Base-by-base conservation (phyloP, 2,888 invertebrate genomes). In the Sclerodermus sp. region DNA sequence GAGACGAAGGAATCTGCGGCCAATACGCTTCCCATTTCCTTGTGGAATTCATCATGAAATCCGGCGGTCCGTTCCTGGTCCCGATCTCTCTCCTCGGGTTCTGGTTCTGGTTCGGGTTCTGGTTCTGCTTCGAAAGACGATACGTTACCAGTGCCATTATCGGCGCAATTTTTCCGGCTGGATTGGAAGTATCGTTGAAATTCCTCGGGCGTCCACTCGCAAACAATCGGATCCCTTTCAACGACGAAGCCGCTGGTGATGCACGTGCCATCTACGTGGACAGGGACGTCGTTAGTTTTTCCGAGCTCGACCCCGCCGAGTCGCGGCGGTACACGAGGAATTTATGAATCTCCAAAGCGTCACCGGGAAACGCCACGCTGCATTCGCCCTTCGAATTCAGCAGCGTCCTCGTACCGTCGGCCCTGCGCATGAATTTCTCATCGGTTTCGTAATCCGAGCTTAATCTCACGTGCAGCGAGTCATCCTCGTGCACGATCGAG, bases 141-240 rank as follows among this genome's bases (percentile, higher is more conserved):
- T 14, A 40, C 15, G n/a, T 37, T 15, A 6, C 16, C 44, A 16
- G 37, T 42, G 45, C 43, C 37, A 47, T 50, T 51, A 45, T 41
- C 31, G 37, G 32, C 13, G 18, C 48, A 49, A 42, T 48, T 45
- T 15, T 23, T 23, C 23, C 40, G 12, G 1, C 15, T 34, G 18
- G 46, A 15, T 14, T 10, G 31, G 18, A 70, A 70, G 49, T 67
- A 70, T 41, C 48, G 58, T 38, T 41, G 36, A 8, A 70, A 55
- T 43, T 74, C 73, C 12, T 71, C 67, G 1, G 62, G 58, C n/a
- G 66, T 62, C 71, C 73, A 74, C 23, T 76, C 70, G 50, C 71
- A 68, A 16, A 45, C 52, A 34, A 69, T 45, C 9, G 66, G 60
- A 8, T 68, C 60, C 6, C 65, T 55, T 44, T 75, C 76, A 42